Conservation (phyloP, 2,113 vertebrate species). For the Chaetodon auriga region DNA sequence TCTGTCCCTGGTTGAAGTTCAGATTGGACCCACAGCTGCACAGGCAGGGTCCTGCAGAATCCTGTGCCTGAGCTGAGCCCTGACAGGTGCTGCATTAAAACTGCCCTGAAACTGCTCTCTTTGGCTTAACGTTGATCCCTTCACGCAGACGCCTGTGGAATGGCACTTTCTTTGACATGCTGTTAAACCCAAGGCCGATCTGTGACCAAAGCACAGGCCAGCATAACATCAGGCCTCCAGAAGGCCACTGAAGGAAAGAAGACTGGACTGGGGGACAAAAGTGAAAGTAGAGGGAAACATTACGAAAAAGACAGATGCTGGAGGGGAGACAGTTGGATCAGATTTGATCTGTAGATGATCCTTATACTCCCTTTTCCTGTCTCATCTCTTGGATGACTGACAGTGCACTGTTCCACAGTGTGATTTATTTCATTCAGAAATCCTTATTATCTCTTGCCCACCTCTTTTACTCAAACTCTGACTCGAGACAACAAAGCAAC, state of each 20-base stretch:
- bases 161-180: slow-evolving; percentile 58
- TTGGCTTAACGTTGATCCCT: slow-evolving; percentile 74
- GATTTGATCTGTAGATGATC: slow-evolving; percentile 30
- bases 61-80: slow-evolving; percentile 68
- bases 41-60: slow-evolving; percentile 59
- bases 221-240: slow-evolving; percentile 35
- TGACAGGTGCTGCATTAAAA: slow-evolving; percentile 83
- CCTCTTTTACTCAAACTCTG: slow-evolving; percentile 7
- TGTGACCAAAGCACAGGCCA: slow-evolving; percentile 59
- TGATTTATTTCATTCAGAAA: slow-evolving; percentile 23
- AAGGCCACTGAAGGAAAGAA: slow-evolving; percentile 5
- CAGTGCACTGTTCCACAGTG: neutral
- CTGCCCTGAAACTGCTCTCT: slow-evolving; percentile 62
- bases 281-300: slow-evolving; percentile 12
- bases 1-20: slow-evolving; percentile 59
- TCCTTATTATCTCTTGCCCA: neutral
- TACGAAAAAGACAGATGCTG: neutral
- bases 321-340: neutral
- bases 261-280: slow-evolving; percentile 4
- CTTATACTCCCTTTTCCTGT: slow-evolving; percentile 3
- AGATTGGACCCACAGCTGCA: slow-evolving; percentile 77
- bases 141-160: slow-evolving; percentile 68
- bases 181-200: slow-evolving; percentile 64
- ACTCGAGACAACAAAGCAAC: slow-evolving; percentile 13
- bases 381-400: slow-evolving; percentile 6